phyloP scores from a whole-genome alignment of 2,113 vertebrate species.

The Turnix velox region DNA sequence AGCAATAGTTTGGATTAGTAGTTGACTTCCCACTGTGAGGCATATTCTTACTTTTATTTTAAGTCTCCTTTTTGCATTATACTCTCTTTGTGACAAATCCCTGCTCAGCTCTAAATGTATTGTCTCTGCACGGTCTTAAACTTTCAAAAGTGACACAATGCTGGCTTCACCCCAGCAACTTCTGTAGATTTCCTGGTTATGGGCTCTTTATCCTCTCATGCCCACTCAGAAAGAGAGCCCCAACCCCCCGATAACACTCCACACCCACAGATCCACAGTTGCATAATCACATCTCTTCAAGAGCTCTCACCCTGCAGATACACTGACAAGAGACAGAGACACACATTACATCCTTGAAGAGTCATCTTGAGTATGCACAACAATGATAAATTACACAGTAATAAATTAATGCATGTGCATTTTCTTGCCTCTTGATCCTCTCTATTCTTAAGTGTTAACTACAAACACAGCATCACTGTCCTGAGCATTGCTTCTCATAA shows the following conservation, averaged over 20 bases:
- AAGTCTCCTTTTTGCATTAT: background rate
- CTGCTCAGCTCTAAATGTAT: background rate
- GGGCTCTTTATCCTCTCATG: background rate
- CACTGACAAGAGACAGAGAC: background rate
- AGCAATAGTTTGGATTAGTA: background rate
- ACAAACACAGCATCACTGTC: background rate
- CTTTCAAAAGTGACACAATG: background rate
- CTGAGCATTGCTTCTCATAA: background rate
- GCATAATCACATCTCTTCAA: background rate
- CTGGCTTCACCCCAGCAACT: background rate
- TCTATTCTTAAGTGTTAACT: background rate
- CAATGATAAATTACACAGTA: background rate
- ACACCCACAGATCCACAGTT: background rate
- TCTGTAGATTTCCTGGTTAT: background rate
- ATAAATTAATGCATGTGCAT: fast-evolving
- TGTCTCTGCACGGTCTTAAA: background rate
- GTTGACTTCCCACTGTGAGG: background rate
- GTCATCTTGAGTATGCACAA: background rate
- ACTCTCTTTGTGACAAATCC: background rate
- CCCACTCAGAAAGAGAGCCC: background rate
- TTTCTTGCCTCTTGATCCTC: background rate
- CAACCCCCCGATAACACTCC: background rate
- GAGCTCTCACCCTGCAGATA: background rate
- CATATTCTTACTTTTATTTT: background rate
- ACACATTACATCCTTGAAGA: background rate